A percentile compares a stretch with the other conserved stretches of the same genome.
phyloP scores from a whole-genome alignment of 2,113 vertebrate genomes.

The Lutjanus erythropterus region DNA sequence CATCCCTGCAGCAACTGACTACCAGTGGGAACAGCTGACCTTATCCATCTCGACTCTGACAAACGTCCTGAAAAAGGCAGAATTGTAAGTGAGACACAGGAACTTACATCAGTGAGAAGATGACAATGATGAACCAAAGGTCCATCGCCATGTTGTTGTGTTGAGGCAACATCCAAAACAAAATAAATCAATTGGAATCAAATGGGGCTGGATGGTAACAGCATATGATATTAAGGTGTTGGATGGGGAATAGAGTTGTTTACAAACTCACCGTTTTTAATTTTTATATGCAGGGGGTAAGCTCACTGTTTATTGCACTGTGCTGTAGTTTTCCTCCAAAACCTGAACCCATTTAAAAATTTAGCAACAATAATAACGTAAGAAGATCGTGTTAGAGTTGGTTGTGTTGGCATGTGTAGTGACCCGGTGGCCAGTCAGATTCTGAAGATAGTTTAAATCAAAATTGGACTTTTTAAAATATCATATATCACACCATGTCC shows the following conservation, averaged over 20 bases:
- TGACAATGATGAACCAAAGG: neutral
- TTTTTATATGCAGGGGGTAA: neutral
- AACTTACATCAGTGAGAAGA: neutral
- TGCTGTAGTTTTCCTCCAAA: neutral
- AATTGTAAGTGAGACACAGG: neutral
- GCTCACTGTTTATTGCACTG: neutral
- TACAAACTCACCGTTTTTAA: neutral
- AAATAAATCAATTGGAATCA: neutral
- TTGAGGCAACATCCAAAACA: neutral
- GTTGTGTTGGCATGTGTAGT: neutral
- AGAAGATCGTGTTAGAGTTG: neutral
- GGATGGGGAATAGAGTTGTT: neutral
- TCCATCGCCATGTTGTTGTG: neutral
- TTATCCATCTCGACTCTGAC: slow-evolving; percentile 34
- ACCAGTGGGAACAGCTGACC: slow-evolving; percentile 50
- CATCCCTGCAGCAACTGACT: slow-evolving; percentile 16
- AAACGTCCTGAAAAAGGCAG: slow-evolving; percentile 21
- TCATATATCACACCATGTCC: too few species aligned
- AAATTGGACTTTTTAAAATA: too few species aligned
- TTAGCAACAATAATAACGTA: neutral
- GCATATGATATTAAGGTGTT: too few species aligned
- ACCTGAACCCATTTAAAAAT: neutral
- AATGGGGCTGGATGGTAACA: neutral
- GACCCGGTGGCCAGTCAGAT: neutral
- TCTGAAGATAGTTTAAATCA: neutral